phyloP scores from a whole-genome alignment of 1,140 invertebrate species.

The Drosophila pallidifrons region DNA sequence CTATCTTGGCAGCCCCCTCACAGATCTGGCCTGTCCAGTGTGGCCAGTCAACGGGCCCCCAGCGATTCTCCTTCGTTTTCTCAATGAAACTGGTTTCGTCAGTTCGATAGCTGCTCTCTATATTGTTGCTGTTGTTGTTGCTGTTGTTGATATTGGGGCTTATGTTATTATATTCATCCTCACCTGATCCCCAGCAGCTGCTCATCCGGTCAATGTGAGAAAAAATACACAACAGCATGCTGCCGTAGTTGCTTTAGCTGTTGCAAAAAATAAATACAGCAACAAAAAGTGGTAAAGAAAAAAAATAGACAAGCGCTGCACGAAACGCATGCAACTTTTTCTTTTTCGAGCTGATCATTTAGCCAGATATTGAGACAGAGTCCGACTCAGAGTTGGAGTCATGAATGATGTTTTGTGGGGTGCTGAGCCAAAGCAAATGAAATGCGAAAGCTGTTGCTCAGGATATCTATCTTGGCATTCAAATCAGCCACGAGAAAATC shows the following conservation, averaged over 20 bases:
- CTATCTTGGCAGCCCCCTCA: neutral
- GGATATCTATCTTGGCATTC: conserved; percentile 80
- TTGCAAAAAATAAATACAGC: conserved; percentile 33
- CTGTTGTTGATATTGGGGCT: conserved; percentile 79
- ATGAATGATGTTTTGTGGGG: conserved; percentile 58
- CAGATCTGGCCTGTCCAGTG: neutral
- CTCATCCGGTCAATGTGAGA: conserved; percentile 83
- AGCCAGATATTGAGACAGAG: conserved; percentile 61
- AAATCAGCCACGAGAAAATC: conserved; percentile 73
- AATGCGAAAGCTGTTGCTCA: conserved; percentile 76
- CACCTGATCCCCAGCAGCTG: conserved; percentile 83
- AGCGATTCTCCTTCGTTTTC: conserved; percentile 67
- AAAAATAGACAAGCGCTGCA: conserved; percentile 50
- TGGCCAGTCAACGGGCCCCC: conserved; percentile 35
- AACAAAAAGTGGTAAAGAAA: conserved; percentile 1
- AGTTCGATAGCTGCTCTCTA: conserved; percentile 46
- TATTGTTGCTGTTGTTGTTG: conserved; percentile 47
- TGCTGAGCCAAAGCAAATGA: conserved; percentile 52
- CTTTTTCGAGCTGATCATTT: conserved; percentile 64
- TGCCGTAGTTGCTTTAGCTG: conserved; percentile 9
- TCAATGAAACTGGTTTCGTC: conserved; percentile 83
- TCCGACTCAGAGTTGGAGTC: conserved; percentile 24
- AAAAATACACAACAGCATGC: conserved; percentile 61
- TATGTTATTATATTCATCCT: conserved; percentile 84
- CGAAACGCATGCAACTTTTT: conserved; percentile 62